Evolutionary conservation across 2,113 vertebrate genomes (phyloP), one percentile per base, ranked within the genome.

Genomic region (Papio anubis): DNA sequence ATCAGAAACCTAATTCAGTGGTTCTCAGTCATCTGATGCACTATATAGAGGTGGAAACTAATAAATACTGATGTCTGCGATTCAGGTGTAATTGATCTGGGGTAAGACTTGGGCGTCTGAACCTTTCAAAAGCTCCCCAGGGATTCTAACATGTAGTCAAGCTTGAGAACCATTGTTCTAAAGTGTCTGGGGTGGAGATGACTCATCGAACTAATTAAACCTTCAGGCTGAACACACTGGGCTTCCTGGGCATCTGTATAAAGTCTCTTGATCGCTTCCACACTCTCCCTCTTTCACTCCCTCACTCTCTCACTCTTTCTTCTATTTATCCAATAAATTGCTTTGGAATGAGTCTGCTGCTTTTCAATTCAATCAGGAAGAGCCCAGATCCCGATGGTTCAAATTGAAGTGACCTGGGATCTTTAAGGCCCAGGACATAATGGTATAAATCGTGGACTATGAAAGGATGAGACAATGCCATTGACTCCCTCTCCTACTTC

Each of bases 1-100:
- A 48, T 45, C 68, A 85, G 95, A 91, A 94, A 93, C 75, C 18
- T 21, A 95, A 93, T 55, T 88, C 59, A 57, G 66, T 90, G 40
- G 9, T 73, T 89, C 40, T 84, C 76, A 11, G 14, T 88, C 45
- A 59, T 87, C 88, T 87, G 79, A 55, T 96, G 83, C 45, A 45
- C 83, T 80, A 45, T 55, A 61, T 57, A 95, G 94, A 48, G 45
- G 21, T 81, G 64, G 61, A 82, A 73, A 93, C 48, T 93, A 95
- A 95, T 92, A 97, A 96, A 95, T 93, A 32, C 35, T 87, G 57
- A 64, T 50, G 83, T 80, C 90, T 95, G 48, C 20, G 68, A 96
- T 75, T 93, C 83, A 3, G 17, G 59, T 90, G 40, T 66, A 79
- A 96, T 96, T 87, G 68, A 48, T 97, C 48, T n/a, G 12, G 45